Percentiles rank a stretch among this genome's conserved stretches.
phyloP scores from a whole-genome alignment of 2,888 invertebrate species.

The Linnaemya tessellans region DNA sequence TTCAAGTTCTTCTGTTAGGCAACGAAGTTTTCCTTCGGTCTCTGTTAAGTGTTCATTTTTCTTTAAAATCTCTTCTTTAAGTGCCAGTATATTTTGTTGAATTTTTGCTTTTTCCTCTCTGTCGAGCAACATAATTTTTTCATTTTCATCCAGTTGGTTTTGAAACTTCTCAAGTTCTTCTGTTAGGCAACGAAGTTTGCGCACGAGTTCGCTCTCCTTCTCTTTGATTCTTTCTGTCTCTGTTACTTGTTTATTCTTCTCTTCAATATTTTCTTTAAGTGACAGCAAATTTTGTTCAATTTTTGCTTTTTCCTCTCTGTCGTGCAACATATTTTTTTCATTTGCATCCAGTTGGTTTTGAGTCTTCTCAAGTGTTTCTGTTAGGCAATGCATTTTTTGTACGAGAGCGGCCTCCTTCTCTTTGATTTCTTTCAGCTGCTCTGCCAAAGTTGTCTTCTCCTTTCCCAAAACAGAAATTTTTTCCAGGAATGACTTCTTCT shows the following conservation, averaged over 20 bases:
- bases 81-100: neutral
- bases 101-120: conserved; percentile 27
- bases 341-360: too few species aligned
- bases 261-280: too few species aligned
- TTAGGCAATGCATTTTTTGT: too few species aligned
- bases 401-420: conserved; percentile 21
- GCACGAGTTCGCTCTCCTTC: conserved; percentile 38
- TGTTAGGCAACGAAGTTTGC: conserved; percentile 29
- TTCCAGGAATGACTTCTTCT: conserved; percentile 38
- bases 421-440: conserved; percentile 51
- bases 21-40: neutral
- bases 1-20: too few species aligned
- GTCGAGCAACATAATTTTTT: neutral
- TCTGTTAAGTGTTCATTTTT: conserved; percentile 33
- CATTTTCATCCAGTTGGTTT: conserved; percentile 29
- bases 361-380: too few species aligned
- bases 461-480: conserved; percentile 14
- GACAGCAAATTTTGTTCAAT: too few species aligned
- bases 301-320: too few species aligned
- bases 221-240: too few species aligned
- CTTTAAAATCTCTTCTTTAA: conserved; percentile 8
- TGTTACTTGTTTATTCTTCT: too few species aligned
- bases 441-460: conserved; percentile 23
- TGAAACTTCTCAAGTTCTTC: conserved; percentile 33
- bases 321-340: too few species aligned